Evolutionary conservation across 1,140 invertebrate genomes (phyloP), one percentile per base, ranked within the genome.

Genomic region (Manduca sexta): DNA sequence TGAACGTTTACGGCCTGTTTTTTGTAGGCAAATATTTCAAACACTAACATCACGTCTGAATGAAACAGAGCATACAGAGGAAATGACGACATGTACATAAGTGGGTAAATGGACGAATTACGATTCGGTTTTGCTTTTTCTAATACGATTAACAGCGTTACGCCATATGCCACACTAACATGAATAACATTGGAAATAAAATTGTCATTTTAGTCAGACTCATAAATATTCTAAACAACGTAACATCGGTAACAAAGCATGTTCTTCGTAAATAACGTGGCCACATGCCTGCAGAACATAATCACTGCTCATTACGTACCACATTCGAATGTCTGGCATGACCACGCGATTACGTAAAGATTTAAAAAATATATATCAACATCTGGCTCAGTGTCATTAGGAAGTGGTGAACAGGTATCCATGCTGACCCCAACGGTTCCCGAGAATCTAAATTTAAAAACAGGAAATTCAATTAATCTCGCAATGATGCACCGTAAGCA

Each of bases 391-490:
- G n/a, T n/a, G n/a, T n/a, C 21, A n/a, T 35, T 35, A 2, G 14
- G 14, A 35, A 5, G 34, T 35, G 34, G 34, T n/a, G n/a, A 35
- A n/a, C n/a, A 35, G 6, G n/a, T 35, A 35, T 14, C n/a, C 2
- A 41, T 41, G 12, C 13, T 35, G n/a, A 14, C 43, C 33, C 30
- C 43, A 29, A 31, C 18, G n/a, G 12, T 11, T 34, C 43, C 45
- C 56, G 66, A 64, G 67, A 56, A 61, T 72, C 79, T 83, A 76
- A 77, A 79, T 83, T 78, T 80, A 77, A 76, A 81, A 80, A 78
- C 76, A 80, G 81, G 78, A 82, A 70, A 79, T 84, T 81, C 68
- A 79, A 84, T 82, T 82, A 69, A 77, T 74, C 58, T 45, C 60
- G 57, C 64, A 78, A 69, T 73, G 80, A 80, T 78, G 71, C 66